Evolutionary conservation across 2,113 vertebrate species (phyloP), one percentile per base, ranked within the genome.

Genomic region (Ariopsis seemanni): DNA sequence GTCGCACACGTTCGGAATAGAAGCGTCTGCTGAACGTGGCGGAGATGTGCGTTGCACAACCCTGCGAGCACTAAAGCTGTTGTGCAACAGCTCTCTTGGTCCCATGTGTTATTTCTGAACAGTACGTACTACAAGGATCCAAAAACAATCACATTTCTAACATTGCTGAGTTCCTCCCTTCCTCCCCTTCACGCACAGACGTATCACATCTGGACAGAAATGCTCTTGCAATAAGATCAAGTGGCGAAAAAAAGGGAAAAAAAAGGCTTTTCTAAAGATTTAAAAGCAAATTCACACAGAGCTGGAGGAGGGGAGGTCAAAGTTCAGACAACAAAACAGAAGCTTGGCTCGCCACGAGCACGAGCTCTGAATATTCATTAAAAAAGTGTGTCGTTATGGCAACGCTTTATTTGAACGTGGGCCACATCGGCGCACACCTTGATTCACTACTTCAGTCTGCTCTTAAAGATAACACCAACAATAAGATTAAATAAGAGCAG

Each of bases 11-110:
- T 53, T 53, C 9, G 52, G 52, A 53, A 53, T 8, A 52, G 0
- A 10, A 52, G 8, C 52, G 52, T 53, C 52, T 53, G 52, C 52
- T 10, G 52, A 52, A 52, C 9, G 7, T 52, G 34, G 34, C 34
- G 52, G 57, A 58, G 4, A 58, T 58, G 57, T 17, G 12, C 57
- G 57, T 58, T 17, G 15, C 57, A 18, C 57, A 58, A 58, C 15
- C 15, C 57, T 74, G 71, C 42, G 30, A 42, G 18, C 71, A 42
- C 11, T 4, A 53, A 9, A 53, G 52, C 52, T 53, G 52, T 53
- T 87, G 85, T 87, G 82, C 89, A 89, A 90, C 87, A 83, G 82
- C 80, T 74, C 30, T 50, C 71, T 42, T 55, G 86, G 86, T 85
- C 34, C 22, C 62, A 71, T 0, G 1, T 83, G 82, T 79, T 84